Conservation (phyloP, 64 coral and sea anemone genomes). For the Pocillopora damicornis region DNA sequence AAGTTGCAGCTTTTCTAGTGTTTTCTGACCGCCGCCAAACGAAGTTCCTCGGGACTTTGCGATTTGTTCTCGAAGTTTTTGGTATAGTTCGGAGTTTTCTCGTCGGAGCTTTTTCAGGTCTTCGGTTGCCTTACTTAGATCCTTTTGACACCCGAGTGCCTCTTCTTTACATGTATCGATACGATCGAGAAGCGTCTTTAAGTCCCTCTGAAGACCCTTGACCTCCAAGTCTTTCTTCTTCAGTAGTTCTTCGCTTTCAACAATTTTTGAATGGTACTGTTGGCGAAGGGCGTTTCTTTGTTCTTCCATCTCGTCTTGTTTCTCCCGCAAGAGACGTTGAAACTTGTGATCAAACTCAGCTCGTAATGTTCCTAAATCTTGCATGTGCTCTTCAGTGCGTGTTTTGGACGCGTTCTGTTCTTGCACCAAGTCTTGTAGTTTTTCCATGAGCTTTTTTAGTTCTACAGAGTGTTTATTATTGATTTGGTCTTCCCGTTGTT, state of each 20-base stretch:
- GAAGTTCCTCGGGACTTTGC: conserved; percentile 33
- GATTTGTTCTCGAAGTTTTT: conserved; percentile 63
- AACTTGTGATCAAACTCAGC: conserved; percentile 74
- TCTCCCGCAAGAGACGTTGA: conserved; percentile 66
- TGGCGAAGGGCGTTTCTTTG: conserved; percentile 50
- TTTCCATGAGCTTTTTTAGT: conserved; percentile 66
- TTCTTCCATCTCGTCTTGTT: conserved; percentile 67
- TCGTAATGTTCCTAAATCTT: conserved; percentile 64
- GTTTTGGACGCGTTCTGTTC: conserved; percentile 82
- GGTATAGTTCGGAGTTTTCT: conserved; percentile 73
- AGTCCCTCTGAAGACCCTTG: conserved; percentile 41
- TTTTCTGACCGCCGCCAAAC: conserved; percentile 15
- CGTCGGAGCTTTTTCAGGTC: conserved; percentile 57
- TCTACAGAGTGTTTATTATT: conserved; percentile 77
- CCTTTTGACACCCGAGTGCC: neutral
- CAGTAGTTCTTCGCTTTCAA: conserved; percentile 53
- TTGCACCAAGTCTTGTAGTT: conserved; percentile 63
- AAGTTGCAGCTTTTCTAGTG: conserved; percentile 39
- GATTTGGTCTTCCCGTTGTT: conserved; percentile 54
- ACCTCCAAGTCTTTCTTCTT: conserved; percentile 62
- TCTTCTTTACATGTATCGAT: conserved; percentile 20
- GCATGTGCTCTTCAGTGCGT: conserved; percentile 78
- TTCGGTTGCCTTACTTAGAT: conserved; percentile 22
- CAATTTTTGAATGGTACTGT: conserved; percentile 48
- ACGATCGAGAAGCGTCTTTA: conserved; percentile 27